phyloP scores from a whole-genome alignment of 2,113 vertebrate species.

The Sturnira hondurensis region DNA sequence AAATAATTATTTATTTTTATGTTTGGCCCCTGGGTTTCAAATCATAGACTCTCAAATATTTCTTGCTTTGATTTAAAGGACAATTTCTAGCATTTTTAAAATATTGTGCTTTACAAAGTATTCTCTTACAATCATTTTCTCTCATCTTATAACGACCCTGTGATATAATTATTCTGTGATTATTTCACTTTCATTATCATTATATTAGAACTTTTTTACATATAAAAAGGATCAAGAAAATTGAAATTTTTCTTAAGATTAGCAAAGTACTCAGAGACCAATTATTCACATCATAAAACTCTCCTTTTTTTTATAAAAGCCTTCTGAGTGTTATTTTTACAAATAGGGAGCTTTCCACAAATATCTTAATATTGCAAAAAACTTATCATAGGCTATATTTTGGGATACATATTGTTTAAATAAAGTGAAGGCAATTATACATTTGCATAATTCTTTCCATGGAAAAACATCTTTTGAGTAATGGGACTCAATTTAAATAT shows the following conservation, averaged over 20 bases:
- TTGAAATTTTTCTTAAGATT: not conserved
- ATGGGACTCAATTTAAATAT: not conserved
- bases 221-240: not conserved
- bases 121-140: constrained; percentile 40
- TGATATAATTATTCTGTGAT: constrained; percentile 1
- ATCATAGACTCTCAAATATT: not conserved
- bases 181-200: constrained; percentile 26
- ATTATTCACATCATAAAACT: constrained; percentile 42
- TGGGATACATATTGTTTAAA: not conserved
- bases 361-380: constrained; percentile 16
- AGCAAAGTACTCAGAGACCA: not conserved
- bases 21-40: not conserved
- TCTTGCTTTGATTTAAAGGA: constrained; percentile 33
- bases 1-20: not conserved
- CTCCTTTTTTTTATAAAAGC: not conserved
- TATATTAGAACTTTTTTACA: constrained; percentile 10
- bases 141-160: constrained; percentile 1
- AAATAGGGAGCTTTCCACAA: not conserved
- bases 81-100: constrained; percentile 29
- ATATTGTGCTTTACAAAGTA: not conserved
- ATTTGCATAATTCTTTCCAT: not conserved
- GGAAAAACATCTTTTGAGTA: not conserved
- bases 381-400: not conserved
- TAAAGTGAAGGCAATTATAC: not conserved
- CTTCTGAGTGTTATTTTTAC: not conserved